Conservation (phyloP, 2,113 vertebrate species). For the Larimichthys crocea region DNA sequence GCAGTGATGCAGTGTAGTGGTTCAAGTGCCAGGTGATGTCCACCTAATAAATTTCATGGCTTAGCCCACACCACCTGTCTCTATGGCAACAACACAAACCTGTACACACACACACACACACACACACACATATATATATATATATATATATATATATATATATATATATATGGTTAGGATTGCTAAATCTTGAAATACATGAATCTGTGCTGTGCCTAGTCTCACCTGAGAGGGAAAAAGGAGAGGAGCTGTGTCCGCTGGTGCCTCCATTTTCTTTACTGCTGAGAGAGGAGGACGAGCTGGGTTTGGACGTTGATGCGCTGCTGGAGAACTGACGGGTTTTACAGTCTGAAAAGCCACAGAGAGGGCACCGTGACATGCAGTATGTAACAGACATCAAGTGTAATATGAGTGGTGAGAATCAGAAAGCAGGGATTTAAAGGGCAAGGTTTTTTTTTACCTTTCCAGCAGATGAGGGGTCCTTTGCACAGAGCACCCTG, state of each 20-base stretch:
- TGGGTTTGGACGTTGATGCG: constrained; percentile 89
- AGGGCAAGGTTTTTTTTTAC: constrained; percentile 74
- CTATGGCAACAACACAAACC: constrained; percentile 48
- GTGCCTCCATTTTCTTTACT: constrained; percentile 91
- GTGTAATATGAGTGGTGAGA: background rate
- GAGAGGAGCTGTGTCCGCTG: constrained; percentile 92
- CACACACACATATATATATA: too few relatives aligned
- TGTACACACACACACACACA: background rate
- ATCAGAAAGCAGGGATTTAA: background rate
- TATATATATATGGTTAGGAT: background rate
- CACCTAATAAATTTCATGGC: background rate
- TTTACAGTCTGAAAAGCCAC: constrained; percentile 89
- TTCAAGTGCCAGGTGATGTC: constrained; percentile 18
- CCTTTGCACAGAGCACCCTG: constrained; percentile 97
- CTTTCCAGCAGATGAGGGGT: constrained; percentile 98
- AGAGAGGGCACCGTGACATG: background rate
- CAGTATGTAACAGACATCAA: background rate
- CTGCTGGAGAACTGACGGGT: constrained; percentile 90
- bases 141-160: background rate
- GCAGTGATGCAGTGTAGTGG: background rate
- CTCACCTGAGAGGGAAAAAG: constrained; percentile 92
- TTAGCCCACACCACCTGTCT: constrained; percentile 16
- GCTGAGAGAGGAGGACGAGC: constrained; percentile 90
- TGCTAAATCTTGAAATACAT: too few relatives aligned
- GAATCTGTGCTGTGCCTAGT: too few relatives aligned